Percentiles rank a stretch among this genome's conserved stretches.
Conservation (phyloP, 2,888 invertebrate species). For the Neoscelio sp. region DNA sequence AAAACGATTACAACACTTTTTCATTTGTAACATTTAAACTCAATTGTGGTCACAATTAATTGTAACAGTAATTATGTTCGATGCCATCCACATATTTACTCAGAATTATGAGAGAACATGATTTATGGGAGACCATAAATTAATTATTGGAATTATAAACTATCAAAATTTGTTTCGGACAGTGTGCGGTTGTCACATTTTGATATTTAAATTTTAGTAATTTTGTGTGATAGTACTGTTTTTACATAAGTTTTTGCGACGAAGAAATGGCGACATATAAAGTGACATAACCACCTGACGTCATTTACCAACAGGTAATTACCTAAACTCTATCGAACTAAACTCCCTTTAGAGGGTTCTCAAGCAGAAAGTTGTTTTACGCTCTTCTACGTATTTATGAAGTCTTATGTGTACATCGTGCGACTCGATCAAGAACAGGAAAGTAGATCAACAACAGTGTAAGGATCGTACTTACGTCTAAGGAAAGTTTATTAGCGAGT, state of each 20-base stretch:
- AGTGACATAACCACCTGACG: constrained; percentile 78
- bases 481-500: neutral
- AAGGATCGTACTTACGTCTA: neutral
- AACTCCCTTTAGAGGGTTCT: constrained; percentile 61
- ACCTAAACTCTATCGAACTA: constrained; percentile 75
- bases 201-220: neutral
- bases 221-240: constrained; percentile 4
- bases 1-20: too few species aligned
- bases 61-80: neutral
- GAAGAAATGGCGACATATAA: constrained; percentile 41
- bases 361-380: constrained; percentile 28
- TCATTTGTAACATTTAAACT: too few species aligned
- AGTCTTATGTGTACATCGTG: constrained; percentile 14
- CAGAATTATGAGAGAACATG: too few species aligned
- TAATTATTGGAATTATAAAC: too few species aligned
- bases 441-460: constrained; percentile 12
- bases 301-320: constrained; percentile 77
- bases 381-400: constrained; percentile 28
- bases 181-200: too few species aligned
- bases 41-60: neutral
- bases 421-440: constrained; percentile 24
- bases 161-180: too few species aligned
- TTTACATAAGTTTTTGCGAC: constrained; percentile 17
- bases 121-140: too few species aligned
- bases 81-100: too few species aligned